phyloP scores from a whole-genome alignment of 2,888 invertebrate genomes.

The Trimorus sp. region DNA sequence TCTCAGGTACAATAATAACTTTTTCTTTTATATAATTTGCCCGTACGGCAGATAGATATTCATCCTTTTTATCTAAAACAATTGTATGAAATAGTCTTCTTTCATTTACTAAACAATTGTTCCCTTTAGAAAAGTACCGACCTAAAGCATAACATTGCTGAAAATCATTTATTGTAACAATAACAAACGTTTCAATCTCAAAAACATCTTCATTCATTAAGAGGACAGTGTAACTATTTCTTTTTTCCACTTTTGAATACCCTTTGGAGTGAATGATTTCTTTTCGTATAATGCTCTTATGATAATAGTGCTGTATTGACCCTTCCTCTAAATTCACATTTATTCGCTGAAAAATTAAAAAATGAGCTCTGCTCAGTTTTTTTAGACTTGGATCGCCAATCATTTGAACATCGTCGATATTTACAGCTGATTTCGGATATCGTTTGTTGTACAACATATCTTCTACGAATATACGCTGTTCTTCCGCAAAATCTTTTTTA shows the following conservation, averaged over 20 bases:
- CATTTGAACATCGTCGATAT: slow-evolving; percentile 17
- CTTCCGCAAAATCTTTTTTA: slow-evolving; percentile 1
- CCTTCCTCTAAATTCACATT: not conserved
- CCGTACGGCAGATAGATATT: not conserved
- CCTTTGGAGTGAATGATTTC: slow-evolving; percentile 29
- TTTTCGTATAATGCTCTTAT: slow-evolving; percentile 7
- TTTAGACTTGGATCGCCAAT: slow-evolving; percentile 8
- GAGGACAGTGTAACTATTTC: slow-evolving; percentile 37
- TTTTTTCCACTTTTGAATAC: slow-evolving; percentile 25
- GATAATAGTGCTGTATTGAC: not conserved
- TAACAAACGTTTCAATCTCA: slow-evolving; percentile 35
- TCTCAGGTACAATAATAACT: not conserved
- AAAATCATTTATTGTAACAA: not conserved
- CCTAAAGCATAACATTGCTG: slow-evolving; percentile 32
- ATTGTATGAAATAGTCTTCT: slow-evolving; percentile 11
- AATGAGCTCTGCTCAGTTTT: slow-evolving; percentile 9
- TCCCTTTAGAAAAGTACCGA: not conserved
- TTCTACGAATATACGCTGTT: slow-evolving; percentile 1
- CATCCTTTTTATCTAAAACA: not conserved
- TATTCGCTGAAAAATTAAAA: slow-evolving; percentile 12
- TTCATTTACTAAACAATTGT: not conserved
- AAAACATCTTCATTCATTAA: slow-evolving; percentile 22
- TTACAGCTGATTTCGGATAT: slow-evolving; percentile 5
- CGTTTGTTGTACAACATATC: not conserved
- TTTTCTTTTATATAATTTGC: slow-evolving; percentile 8